Base-by-base conservation (phyloP, 2,797 vertebrate species). In the Myotis vivesi region DNA sequence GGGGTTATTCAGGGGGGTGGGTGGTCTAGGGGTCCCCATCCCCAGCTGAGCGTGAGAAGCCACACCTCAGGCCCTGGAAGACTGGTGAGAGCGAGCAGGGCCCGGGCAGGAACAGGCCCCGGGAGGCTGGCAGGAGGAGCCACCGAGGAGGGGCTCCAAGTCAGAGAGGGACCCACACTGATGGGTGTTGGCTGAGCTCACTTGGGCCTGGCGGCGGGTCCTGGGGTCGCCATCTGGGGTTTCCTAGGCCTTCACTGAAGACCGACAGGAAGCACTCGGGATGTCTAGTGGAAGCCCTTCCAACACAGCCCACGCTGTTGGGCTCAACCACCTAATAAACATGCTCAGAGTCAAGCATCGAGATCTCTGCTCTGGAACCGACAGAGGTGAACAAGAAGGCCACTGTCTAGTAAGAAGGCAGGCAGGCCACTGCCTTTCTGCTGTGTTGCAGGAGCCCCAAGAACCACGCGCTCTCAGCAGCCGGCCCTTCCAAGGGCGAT, bases 91-190 rank as follows among this genome's bases (percentile, higher is more conserved):
- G 28, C 12, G 51, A 80, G 28, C 10, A 25, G 86, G n/a, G 66
- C 53, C 38, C 2, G 13, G 57, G 38, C 1, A 73, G 19, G 30
- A 68, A 22, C 23, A 53, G 80, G 44, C 49, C 33, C 81, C 51
- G 11, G 8, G 53, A 55, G 33, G 38, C 71, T 46, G 76, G n/a
- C 51, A 28, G 25, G 59, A 12, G 25, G 6, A 15, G 12, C 59
- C 57, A 28, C 53, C 22, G 20, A 55, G 57, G 57, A 59, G 57
- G 10, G 23, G 57, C 57, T 30, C 77, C 4, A 3, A 30, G 66
- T 16, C 6, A 0, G 49, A 3, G 33, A 8, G 23, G 17, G n/a
- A 4, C 17, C 10, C 1, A 2, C 25, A 30, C 2, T 0, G 16
- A 17, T 16, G 62, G 28, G 3, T 30, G 59, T 2, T 38, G 85